Conservation (phyloP, 2,797 vertebrate species). For the Sebastes trivittatus region DNA sequence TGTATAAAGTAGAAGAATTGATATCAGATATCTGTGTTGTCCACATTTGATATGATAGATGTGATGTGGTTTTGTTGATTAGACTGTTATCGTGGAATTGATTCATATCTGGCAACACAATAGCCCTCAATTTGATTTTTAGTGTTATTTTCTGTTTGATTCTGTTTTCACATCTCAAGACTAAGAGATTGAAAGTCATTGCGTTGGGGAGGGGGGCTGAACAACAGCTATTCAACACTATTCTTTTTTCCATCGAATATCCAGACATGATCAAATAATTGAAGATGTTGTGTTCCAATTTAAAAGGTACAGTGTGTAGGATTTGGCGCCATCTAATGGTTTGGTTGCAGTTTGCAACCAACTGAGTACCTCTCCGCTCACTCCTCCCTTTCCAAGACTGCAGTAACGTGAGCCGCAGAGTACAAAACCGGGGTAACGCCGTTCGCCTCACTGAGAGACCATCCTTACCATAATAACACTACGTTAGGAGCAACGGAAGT, state of each 20-base stretch:
- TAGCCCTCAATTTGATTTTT: neutral
- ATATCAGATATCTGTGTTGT: neutral
- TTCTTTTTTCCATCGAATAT: no score
- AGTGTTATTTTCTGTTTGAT: neutral
- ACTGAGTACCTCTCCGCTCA: fast-evolving
- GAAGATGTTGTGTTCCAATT: no score
- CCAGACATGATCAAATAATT: no score
- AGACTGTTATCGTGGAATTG: neutral
- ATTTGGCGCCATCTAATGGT: fast-evolving
- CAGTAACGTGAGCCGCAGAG: neutral
- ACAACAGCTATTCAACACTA: no score
- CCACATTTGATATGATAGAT: neutral
- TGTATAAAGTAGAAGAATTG: neutral
- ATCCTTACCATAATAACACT: neutral
- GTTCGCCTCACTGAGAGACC: fast-evolving
- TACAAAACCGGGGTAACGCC: fast-evolving
- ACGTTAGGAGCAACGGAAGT: neutral
- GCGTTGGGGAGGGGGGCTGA: fast-evolving
- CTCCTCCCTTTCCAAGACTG: fast-evolving
- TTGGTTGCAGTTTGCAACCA: fast-evolving
- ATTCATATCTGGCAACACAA: neutral
- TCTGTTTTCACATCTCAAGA: no score
- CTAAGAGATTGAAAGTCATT: no score
- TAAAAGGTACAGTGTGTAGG: neutral
- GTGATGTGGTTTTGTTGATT: neutral